phyloP scores from a whole-genome alignment of 2,797 vertebrate species.

The Fistularia tabacaria region DNA sequence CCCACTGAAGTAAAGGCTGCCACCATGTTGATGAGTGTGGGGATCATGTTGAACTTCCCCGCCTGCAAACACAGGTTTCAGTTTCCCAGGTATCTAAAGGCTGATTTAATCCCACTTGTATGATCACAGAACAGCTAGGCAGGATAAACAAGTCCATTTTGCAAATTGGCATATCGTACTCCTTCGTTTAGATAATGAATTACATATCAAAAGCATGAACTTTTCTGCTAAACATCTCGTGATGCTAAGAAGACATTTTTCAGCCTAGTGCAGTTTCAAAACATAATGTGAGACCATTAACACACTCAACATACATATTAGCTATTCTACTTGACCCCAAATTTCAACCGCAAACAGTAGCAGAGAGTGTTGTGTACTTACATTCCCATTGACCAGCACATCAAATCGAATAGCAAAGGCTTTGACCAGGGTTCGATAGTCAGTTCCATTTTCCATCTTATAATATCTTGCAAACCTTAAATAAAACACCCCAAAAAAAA shows the following conservation, averaged over 20 bases:
- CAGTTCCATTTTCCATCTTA: slow-evolving; percentile 83
- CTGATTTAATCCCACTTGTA: too few relatives aligned
- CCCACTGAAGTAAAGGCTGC: slow-evolving; percentile 94
- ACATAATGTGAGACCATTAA: not conserved
- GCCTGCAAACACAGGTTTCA: slow-evolving; percentile 70
- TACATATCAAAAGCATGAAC: too few relatives aligned
- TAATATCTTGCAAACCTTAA: slow-evolving; percentile 88
- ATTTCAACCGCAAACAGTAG: too few relatives aligned
- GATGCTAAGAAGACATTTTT: not conserved
- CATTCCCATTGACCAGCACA: slow-evolving; percentile 90
- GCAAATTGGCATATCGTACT: too few relatives aligned
- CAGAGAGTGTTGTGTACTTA: slow-evolving; percentile 57
- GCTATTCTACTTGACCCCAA: not conserved
- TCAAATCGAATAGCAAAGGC: slow-evolving; percentile 92
- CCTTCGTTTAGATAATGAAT: too few relatives aligned
- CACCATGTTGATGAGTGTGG: slow-evolving; percentile 92
- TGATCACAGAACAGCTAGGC: not conserved
- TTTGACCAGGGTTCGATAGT: slow-evolving; percentile 89
- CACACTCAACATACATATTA: not conserved
- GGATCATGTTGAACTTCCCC: slow-evolving; percentile 91
- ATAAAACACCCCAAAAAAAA: slow-evolving; percentile 18
- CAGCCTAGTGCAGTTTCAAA: not conserved
- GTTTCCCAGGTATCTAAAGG: not conserved
- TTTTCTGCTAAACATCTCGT: too few relatives aligned
- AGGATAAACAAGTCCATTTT: too few relatives aligned